Base-by-base conservation (phyloP, 23 tunicate genomes). In the Halocynthia roretzi region DNA sequence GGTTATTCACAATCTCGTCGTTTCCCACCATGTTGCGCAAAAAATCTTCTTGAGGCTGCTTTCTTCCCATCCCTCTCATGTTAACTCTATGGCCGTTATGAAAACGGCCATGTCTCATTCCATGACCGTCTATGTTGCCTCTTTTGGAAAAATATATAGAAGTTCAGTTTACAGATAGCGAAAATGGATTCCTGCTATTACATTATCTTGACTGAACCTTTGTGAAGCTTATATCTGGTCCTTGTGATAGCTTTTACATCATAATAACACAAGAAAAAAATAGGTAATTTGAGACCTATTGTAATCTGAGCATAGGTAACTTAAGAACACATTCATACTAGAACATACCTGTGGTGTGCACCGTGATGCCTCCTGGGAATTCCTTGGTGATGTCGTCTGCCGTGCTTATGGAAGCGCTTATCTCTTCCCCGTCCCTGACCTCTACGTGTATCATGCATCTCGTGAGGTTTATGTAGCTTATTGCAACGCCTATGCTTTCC, bases 41-140 rank as follows among this genome's bases (percentile, higher is more conserved):
- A 69, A 82, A 92, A 57, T 86, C 92, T 54, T 92, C 92, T 23
- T 92, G 87, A 56, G 87, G 92, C 17, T 81, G 68, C 44, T 85
- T 50, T 11, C 76, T 67, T 6, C 87, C 87, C 44, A 31, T 31
- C 44, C 44, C 44, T 31, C 44, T 31, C 44, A 31, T 31, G 44
- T 31, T 31, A 31, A 31, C 44, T 31, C 44, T 31, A 54, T 74
- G 56, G 9, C 60, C 63, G 56, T n/a, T 20, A 54, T 74, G 14
- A 8, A 54, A 64, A n/a, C 71, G 19, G 5, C 78, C 78, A 20
- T 54, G 78, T n/a, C 78, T 64, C 18, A 67, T 67, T 17, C 78
- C 78, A 54, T 74, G 78, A 31, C 44, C 44, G 44, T 31, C 44
- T 31, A 31, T 31, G 44, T 31, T 31, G 44, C 44, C 44, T 4